phyloP scores from a whole-genome alignment of 2,797 vertebrate species.

The Sebastolobus alascanus region DNA sequence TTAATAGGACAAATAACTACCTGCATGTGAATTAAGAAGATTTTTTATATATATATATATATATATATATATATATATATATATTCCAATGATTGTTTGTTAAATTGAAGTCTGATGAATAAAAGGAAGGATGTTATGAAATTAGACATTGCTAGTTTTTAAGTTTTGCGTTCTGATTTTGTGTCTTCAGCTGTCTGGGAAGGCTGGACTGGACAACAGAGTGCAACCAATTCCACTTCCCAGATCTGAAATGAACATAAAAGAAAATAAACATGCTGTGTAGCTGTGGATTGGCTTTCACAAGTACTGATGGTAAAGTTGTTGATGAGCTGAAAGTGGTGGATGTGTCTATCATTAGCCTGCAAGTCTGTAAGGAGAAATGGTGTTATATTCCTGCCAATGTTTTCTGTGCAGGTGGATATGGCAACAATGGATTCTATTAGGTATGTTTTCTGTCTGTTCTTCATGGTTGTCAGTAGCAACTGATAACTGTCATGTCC shows the following conservation, averaged over 20 bases:
- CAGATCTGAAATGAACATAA: not conserved
- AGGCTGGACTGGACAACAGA: not conserved
- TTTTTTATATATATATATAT: too few species aligned
- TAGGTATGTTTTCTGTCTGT: too few species aligned
- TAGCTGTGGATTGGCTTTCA: constrained; percentile 55
- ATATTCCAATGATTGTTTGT: not conserved
- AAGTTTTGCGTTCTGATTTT: not conserved
- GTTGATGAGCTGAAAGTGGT: constrained; percentile 26
- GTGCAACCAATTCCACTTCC: constrained; percentile 13
- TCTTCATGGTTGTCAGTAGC: not conserved
- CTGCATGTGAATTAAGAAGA: too few species aligned
- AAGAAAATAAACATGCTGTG: not conserved
- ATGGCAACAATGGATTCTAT: too few species aligned
- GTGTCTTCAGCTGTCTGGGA: constrained; percentile 40
- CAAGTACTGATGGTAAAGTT: fast-evolving
- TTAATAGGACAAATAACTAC: too few species aligned
- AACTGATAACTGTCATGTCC: not conserved
- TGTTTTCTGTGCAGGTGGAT: too few species aligned
- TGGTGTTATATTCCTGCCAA: not conserved
- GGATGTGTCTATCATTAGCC: constrained; percentile 26
- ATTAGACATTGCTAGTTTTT: not conserved
- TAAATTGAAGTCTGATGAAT: not conserved
- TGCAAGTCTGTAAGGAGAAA: not conserved
- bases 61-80: too few species aligned
- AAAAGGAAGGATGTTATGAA: not conserved